phyloP scores from a whole-genome alignment of 2,888 invertebrate genomes.

The Thalpophila matura region DNA sequence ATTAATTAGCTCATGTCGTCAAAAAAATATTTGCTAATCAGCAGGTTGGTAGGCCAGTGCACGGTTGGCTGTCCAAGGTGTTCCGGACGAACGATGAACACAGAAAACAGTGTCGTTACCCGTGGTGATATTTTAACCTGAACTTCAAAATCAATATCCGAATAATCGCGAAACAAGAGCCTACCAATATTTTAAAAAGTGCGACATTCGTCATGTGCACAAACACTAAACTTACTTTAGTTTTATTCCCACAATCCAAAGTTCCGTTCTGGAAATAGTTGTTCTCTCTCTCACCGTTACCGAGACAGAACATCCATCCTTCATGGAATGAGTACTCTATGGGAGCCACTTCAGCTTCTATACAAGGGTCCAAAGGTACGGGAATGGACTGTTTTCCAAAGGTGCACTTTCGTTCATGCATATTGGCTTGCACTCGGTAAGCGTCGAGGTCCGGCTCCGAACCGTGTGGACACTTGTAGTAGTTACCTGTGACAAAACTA shows the following conservation, averaged over 20 bases:
- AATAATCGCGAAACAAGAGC: no score
- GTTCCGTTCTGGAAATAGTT: conserved; percentile 87
- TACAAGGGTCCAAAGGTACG: conserved; percentile 83
- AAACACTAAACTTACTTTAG: conserved; percentile 78
- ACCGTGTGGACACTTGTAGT: conserved; percentile 82
- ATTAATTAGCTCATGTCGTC: no score
- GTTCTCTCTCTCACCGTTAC: conserved; percentile 85
- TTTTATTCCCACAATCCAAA: conserved; percentile 86
- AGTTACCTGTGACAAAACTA: conserved; percentile 74
- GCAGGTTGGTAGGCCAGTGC: no score
- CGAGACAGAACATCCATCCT: conserved; percentile 89
- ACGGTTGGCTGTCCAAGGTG: no score
- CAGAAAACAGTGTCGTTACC: no score
- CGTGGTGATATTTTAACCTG: no score
- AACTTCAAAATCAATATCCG: no score
- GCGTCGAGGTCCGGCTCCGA: conserved; percentile 85
- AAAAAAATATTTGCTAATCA: no score
- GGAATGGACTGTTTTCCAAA: conserved; percentile 75
- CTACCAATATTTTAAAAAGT: no score
- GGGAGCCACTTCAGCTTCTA: conserved; percentile 87
- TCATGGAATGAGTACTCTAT: conserved; percentile 87
- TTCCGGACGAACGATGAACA: no score
- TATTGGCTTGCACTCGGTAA: conserved; percentile 83
- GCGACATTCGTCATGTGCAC: no score
- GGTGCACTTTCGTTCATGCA: conserved; percentile 87